Evolutionary conservation across 1,140 invertebrate genomes (phyloP).

Genomic region (Heterodera carotae): DNA sequence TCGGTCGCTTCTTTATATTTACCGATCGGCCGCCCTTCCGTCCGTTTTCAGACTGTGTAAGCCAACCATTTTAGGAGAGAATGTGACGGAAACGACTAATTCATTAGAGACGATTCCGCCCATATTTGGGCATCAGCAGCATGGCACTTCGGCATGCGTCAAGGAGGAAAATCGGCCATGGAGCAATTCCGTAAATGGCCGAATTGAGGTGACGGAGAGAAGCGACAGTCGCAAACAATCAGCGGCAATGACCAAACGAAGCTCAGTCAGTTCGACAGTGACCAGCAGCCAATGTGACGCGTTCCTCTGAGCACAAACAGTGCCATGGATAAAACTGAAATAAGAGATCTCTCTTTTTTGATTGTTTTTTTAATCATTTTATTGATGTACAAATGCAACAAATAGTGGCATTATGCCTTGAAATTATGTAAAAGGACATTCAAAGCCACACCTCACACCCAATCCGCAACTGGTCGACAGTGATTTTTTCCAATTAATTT

Average conservation of each 20-base stretch:
- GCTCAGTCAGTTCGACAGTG: slow-evolving; percentile 21
- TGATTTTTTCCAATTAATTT: too few species aligned
- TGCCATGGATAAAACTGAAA: neutral
- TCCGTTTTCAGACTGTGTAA: too few species aligned
- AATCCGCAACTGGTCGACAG: too few species aligned
- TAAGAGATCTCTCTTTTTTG: neutral
- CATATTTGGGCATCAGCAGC: slow-evolving; percentile 1
- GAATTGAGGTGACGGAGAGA: slow-evolving; percentile 6
- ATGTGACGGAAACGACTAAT: slow-evolving; percentile 22
- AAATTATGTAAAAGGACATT: too few species aligned
- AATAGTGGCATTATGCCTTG: too few species aligned
- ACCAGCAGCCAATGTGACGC: slow-evolving; percentile 30
- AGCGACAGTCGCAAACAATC: neutral
- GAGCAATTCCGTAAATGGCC: slow-evolving; percentile 21
- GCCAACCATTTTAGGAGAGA: neutral
- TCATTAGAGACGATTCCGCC: slow-evolving; percentile 22
- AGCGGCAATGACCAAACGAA: slow-evolving; percentile 21
- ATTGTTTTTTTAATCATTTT: too few species aligned
- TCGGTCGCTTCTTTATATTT: too few species aligned
- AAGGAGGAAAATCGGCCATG: slow-evolving; percentile 6
- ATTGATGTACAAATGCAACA: too few species aligned
- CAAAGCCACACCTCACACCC: too few species aligned
- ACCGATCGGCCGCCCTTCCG: too few species aligned
- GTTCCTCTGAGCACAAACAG: slow-evolving; percentile 19
- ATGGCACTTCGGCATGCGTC: neutral